Evolutionary conservation across 2,888 invertebrate genomes (phyloP), one percentile per base, ranked within the genome.

Genomic region (Kuschelorhynchus macadamiae): DNA sequence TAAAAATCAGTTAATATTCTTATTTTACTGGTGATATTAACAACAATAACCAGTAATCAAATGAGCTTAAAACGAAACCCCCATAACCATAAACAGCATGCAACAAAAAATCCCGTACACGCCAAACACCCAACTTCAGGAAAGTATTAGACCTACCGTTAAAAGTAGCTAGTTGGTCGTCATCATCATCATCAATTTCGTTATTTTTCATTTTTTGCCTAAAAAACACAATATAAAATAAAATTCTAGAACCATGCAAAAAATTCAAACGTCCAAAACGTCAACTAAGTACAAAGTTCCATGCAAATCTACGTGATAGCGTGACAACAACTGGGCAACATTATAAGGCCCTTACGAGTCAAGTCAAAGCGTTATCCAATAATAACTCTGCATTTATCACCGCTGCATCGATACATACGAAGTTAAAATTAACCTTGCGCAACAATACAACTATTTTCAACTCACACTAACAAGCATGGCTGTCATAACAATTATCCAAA

Each of bases 401-500:
- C 16, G 30, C 16, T 50, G 30, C 50, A 50, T 50, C 33, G 36
- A 50, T 36, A 39, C 39, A 39, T 20, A 25, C 46, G 18, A 52
- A 50, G 30, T 50, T 44, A 12, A 21, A 42, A 56, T 25, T 17
- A 57, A 46, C 20, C 36, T 57, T 57, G 57, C 46, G 57, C 57
- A 57, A 46, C 25, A 46, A 36, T 47, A 57, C n/a, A 46, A 9
- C 32, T 46, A 57, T 17, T 56, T 41, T 44, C 18, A 57, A 77
- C 77, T 76, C 76, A 77, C n/a, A n/a, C n/a, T n/a, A n/a, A n/a
- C 77, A 76, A 76, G 76, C 76, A 76, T 77, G 72, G 75, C 75
- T 70, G 72, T 66, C 72, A 73, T 60, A 9, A 16, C 20, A n/a
- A 50, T 52, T 39, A 52, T 52, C 52, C 52, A 52, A 36, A 14